Conservation (phyloP, 2,888 invertebrate species). For the Sialis fuliginosa region DNA sequence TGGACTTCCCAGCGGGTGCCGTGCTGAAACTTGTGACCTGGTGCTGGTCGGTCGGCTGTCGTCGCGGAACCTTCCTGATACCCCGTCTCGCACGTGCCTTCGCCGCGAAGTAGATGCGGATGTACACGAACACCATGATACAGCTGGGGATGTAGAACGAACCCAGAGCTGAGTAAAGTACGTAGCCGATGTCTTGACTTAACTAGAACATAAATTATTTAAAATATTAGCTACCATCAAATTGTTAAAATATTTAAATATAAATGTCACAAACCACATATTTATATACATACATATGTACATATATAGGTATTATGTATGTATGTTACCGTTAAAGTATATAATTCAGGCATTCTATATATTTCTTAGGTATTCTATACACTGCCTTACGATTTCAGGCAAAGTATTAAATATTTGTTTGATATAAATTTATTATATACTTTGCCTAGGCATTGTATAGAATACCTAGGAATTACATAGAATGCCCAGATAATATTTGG, state of each 20-base stretch:
- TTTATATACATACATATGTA: neutral
- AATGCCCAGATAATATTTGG: too few relatives aligned
- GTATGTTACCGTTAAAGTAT: too few relatives aligned
- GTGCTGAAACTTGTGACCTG: slow-evolving; percentile 25
- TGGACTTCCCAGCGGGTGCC: slow-evolving; percentile 9
- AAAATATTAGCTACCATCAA: neutral
- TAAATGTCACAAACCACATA: neutral
- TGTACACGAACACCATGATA: slow-evolving; percentile 99
- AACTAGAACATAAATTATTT: slow-evolving; percentile 42
- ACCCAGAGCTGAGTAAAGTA: slow-evolving; percentile 92
- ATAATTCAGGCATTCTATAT: too few relatives aligned
- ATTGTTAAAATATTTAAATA: neutral
- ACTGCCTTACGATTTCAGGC: too few relatives aligned
- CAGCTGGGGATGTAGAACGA: slow-evolving; percentile 99
- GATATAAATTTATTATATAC: too few relatives aligned
- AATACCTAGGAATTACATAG: too few relatives aligned
- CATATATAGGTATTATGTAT: neutral
- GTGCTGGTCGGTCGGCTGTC: slow-evolving; percentile 27
- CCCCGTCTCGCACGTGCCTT: slow-evolving; percentile 79
- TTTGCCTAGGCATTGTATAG: too few relatives aligned
- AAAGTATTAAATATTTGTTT: too few relatives aligned
- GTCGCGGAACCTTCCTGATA: slow-evolving; percentile 63
- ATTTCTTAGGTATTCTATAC: too few relatives aligned
- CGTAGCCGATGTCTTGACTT: slow-evolving; percentile 93
- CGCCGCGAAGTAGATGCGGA: slow-evolving; percentile 94